A percentile compares a stretch with the other conserved stretches of the same genome.
These are phyloP conservation scores for Lepidostoma basale DNA, from an alignment of 1,140 invertebrate species.

Conservation along the genomic window DNA sequence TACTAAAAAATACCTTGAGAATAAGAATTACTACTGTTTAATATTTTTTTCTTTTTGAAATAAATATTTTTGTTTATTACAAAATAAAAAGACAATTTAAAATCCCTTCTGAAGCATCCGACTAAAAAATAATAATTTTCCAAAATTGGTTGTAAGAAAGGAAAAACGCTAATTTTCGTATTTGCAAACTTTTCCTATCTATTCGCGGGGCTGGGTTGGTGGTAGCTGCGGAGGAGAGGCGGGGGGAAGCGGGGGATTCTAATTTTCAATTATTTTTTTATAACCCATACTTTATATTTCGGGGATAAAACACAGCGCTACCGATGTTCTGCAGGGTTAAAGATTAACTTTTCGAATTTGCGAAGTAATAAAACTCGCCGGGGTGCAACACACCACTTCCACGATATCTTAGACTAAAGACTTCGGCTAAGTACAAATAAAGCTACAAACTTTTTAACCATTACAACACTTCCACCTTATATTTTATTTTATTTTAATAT, in stretches of 20 bases:
- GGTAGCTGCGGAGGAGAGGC: constrained; percentile 1
- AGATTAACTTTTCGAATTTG: constrained; percentile 22
- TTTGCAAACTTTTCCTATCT: constrained; percentile 46
- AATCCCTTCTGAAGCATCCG: not conserved
- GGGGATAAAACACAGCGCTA: constrained; percentile 36
- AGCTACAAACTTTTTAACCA: not conserved
- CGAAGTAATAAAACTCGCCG: constrained; percentile 1
- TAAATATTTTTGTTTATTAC: not conserved
- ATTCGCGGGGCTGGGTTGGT: constrained; percentile 19
- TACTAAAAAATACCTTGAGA: too few species aligned
- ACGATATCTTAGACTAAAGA: too few species aligned
- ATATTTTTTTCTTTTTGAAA: too few species aligned
- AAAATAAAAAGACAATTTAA: not conserved
- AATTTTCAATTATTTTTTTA: constrained; percentile 47
- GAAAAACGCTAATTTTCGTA: constrained; percentile 44
- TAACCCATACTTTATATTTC: constrained; percentile 34
- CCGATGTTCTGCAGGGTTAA: constrained; percentile 35
- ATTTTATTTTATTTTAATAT: not conserved
- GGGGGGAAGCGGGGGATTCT: constrained; percentile 22
- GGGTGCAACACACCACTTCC: too few species aligned
- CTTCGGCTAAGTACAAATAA: too few species aligned
- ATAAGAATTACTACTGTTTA: too few species aligned
- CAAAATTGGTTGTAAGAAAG: constrained; percentile 18
- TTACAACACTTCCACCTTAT: not conserved
- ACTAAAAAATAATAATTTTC: not conserved